Evolutionary conservation across 2,888 invertebrate genomes (phyloP), one percentile per base, ranked within the genome.

Genomic region (Didymodactylos carnosus): DNA sequence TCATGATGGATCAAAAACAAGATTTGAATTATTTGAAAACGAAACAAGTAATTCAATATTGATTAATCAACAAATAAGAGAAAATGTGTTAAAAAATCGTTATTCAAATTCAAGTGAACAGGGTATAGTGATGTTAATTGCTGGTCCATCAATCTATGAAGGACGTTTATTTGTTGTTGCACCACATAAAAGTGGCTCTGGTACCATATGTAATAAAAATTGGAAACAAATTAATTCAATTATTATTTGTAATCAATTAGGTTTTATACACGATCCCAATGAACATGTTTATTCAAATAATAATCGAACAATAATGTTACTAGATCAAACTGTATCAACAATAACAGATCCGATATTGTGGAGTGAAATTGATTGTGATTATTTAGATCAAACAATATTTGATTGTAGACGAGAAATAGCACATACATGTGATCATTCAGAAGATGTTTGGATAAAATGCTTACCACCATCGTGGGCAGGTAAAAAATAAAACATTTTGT

Each of bases 371-470:
- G 71, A 71, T 53, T 74, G 74, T n/a, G 74, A 74, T 41, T 11
- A 35, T 23, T 41, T 71, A 25, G 71, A 74, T 41, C 39, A 23
- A 35, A 69, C 14, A n/a, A 23, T 74, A 25, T 71, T 71, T 39
- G 51, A 53, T 19, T 74, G 74, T 39, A n/a, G 62, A 25, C 62
- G 71, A 25, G 71, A 72, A 39, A 62, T 16, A 11, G 74, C 53
- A 35, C 74, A 74, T 53, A 74, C 74, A 39, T 74, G 74, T 29
- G 53, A 71, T 35, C 74, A 74, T 71, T 6, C 43, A 35, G 74
- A 74, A 14, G 74, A 74, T 71, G 74, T 74, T 43, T 74, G 74
- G 74, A 51, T 74, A 27, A 74, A 72, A 39, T 74, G 74, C 39
- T 39, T 74, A 43, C 53, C 35, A 35, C 53, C 74, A 1, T 29